Evolutionary conservation across 2,888 invertebrate genomes (phyloP).

Genomic region (Drosophila paucipuncta): DNA sequence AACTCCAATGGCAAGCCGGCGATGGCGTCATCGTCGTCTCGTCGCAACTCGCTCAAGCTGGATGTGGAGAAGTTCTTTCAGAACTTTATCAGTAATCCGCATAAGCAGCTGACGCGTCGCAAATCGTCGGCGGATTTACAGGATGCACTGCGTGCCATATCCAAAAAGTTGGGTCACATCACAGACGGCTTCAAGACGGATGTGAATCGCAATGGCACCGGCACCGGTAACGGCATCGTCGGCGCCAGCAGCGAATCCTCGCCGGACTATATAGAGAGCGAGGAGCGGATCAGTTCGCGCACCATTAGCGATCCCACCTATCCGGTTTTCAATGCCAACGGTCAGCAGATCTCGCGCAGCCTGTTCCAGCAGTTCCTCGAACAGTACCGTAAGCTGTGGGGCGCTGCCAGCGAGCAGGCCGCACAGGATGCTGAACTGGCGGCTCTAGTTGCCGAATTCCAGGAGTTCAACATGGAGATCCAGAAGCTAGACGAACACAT

Average conservation of each 20-base stretch:
- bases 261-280: slow-evolving; percentile 78
- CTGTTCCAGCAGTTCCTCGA: slow-evolving; percentile 90
- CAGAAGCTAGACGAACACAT: slow-evolving; percentile 85
- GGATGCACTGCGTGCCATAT: slow-evolving; percentile 87
- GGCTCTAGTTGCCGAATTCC: slow-evolving; percentile 77
- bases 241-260: slow-evolving; percentile 41
- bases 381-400: slow-evolving; percentile 87
- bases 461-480: slow-evolving; percentile 82
- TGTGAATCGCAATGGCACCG: slow-evolving; percentile 74
- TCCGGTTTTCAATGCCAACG: slow-evolving; percentile 91
- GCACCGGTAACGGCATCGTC: slow-evolving; percentile 32
- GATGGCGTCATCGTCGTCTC: slow-evolving; percentile 43
- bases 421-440: slow-evolving; percentile 78
- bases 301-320: slow-evolving; percentile 92
- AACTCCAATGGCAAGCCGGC: slow-evolving; percentile 65
- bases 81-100: slow-evolving; percentile 82
- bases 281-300: slow-evolving; percentile 84
- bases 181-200: slow-evolving; percentile 85
- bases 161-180: slow-evolving; percentile 87
- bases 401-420: slow-evolving; percentile 74
- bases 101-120: slow-evolving; percentile 83
- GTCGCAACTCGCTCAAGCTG: slow-evolving; percentile 78
- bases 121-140: slow-evolving; percentile 89
- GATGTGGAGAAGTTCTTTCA: slow-evolving; percentile 84
- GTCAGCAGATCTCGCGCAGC: slow-evolving; percentile 90